Evolutionary conservation across 2,113 vertebrate genomes (phyloP), one percentile per base, ranked within the genome.

Genomic region (Platysteira castanea): DNA sequence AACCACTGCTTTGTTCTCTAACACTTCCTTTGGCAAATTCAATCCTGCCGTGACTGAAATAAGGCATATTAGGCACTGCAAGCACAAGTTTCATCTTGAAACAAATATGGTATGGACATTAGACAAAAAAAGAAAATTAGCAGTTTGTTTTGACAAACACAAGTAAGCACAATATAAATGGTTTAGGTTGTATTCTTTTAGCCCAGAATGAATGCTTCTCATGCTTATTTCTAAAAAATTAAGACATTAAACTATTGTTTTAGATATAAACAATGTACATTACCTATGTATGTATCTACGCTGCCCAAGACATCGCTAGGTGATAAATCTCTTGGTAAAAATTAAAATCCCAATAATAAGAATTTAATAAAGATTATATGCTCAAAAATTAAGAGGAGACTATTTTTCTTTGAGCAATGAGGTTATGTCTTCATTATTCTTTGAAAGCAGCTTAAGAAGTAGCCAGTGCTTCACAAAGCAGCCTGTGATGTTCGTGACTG

Each of bases 21-120:
- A 92, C 14, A 37, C 27, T 86, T 94, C 78, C 71, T 79, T 83
- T 79, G 65, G 68, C 56, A 95, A 95, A 93, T 86, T 95, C 71
- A 81, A 33, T 47, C 44, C 46, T 61, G 37, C 23, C 37, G 60
- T 78, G 50, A 84, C 75, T 85, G 39, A 90, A 96, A 85, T 50
- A 61, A 84, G 16, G 33, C 81, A 26, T 59, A 47, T 49, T 28
- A 86, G 46, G 57, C 75, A 30, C 26, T 53, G 53, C 79, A 93
- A 88, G 39, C 23, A 39, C 46, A 67, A 61, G 18, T 35, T 73
- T 73, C 10, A 2, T 23, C 80, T 88, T 93, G 46, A 93, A 94
- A 94, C 56, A 65, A 90, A 56, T 68, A 85, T 2, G 9, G 20
- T 20, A 69, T 28, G 33, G 37, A 75, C 41, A 83, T 23, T 49